Evolutionary conservation across 1,140 invertebrate genomes (phyloP), one percentile per base, ranked within the genome.

Genomic region (Campoletis sonorensis): DNA sequence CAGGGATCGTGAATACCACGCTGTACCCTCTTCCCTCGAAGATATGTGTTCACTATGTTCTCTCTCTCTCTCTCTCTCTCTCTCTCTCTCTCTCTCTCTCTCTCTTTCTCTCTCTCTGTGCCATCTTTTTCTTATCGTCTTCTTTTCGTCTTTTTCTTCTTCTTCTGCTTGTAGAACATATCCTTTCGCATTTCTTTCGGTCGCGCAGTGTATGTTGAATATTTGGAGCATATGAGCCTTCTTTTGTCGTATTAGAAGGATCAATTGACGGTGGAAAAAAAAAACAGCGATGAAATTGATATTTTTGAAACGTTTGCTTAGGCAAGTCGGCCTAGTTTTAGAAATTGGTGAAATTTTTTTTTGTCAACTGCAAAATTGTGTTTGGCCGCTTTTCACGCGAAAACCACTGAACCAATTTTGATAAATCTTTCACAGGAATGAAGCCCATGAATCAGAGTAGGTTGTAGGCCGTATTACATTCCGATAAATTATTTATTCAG

Each of bases 1-100:
- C 90, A 90, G 89, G 88, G 87, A 82, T 84, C 83, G 83, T 81
- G 73, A 61, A 77, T 7, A 27, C 45, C 45, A 11, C 40, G 40
- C 18, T 54, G 54, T 64, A 27, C n/a, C 61, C 16, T 23, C 51
- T 40, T 8, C 54, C 73, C 54, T 64, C 51, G 73, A 33, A 54
- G 73, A 77, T 77, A 77, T 77, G 73, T 77, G 73, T 18, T 54
- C 15, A 18, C 37, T 54, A 30, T 75, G 21, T 49, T 54, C 23
- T 75, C 40, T 75, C 45, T 1, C 51, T 61, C 40, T 4, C 5
- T 30, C 2, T 64, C 15, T 27, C 37, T 40, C 23, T 37, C 51
- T 77, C 26, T 51, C 61, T 21, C 49, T 58, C 23, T 27, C 37
- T 21, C 51, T 76, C 26, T 13, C n/a, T n/a, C n/a, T n/a, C n/a